phyloP scores from a whole-genome alignment of 2,888 invertebrate species.

The Gisinianus flammeolus region DNA sequence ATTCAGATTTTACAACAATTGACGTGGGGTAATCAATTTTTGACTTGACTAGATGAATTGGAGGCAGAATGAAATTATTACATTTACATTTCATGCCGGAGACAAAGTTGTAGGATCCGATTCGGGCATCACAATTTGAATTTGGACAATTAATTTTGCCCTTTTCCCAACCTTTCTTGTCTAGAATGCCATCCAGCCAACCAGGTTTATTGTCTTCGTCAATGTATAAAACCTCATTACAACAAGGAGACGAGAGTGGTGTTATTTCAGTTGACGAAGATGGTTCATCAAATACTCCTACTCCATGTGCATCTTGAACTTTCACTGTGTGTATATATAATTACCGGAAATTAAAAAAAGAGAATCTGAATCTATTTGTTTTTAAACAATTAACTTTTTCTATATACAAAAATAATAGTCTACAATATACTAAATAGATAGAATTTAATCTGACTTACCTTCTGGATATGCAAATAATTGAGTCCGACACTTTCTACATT shows the following conservation, averaged over 20 bases:
- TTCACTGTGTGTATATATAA: constrained; percentile 40
- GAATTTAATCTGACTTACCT: constrained; percentile 40
- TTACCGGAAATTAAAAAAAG: no score
- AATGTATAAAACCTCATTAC: constrained; percentile 63
- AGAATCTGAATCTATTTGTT: background rate
- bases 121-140: constrained; percentile 68
- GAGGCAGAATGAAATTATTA: constrained; percentile 67
- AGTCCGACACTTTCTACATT: constrained; percentile 66
- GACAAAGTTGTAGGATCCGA: constrained; percentile 73
- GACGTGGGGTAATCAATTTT: constrained; percentile 67
- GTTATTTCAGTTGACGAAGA: constrained; percentile 10
- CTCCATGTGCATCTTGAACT: constrained; percentile 57
- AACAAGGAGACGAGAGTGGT: constrained; percentile 19
- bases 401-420: background rate
- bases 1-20: background rate
- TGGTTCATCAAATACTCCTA: constrained; percentile 51
- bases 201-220: constrained; percentile 67
- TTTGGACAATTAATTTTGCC: constrained; percentile 71
- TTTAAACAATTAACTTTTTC: background rate
- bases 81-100: constrained; percentile 71
- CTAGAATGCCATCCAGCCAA: constrained; percentile 67
- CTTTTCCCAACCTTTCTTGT: constrained; percentile 70
- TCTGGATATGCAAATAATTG: constrained; percentile 61
- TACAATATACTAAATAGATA: no score
- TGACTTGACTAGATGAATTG: constrained; percentile 70